Percentiles rank a stretch among this genome's conserved stretches.
phyloP scores from a whole-genome alignment of 2,888 invertebrate species.

The Drosophila atroscutellata region DNA sequence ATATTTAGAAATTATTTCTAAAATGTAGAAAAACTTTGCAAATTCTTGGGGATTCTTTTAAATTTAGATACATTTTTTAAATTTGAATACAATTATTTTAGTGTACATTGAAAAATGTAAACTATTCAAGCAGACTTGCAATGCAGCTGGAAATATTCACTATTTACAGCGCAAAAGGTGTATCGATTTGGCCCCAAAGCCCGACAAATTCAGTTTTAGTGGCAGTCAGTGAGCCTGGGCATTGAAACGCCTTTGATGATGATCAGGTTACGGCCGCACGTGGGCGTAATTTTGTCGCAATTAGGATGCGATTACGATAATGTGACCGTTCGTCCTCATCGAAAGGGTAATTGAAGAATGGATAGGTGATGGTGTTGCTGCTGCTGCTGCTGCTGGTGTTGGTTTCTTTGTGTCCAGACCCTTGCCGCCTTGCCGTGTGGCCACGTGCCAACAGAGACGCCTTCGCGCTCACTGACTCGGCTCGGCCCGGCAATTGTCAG shows the following conservation, averaged over 20 bases:
- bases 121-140: background rate
- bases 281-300: slow-evolving; percentile 85
- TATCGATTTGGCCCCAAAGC: slow-evolving; percentile 20
- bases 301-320: slow-evolving; percentile 85
- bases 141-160: background rate
- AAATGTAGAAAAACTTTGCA: background rate
- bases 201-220: slow-evolving; percentile 1
- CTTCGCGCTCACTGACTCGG: slow-evolving; percentile 40
- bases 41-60: too few relatives aligned
- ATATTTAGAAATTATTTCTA: background rate
- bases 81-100: background rate
- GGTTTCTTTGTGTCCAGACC: slow-evolving; percentile 28
- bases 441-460: slow-evolving; percentile 70
- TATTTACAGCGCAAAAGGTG: background rate
- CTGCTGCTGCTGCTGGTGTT: slow-evolving; percentile 17
- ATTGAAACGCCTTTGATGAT: slow-evolving; percentile 69
- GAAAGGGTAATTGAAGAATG: slow-evolving; percentile 85
- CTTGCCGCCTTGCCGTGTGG: slow-evolving; percentile 49
- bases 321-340: slow-evolving; percentile 52
- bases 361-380: slow-evolving; percentile 46
- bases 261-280: slow-evolving; percentile 85
- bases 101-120: background rate
- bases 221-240: background rate
- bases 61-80: background rate
- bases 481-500: slow-evolving; percentile 11